Evolutionary conservation across 1,140 invertebrate species (phyloP).

Genomic region (Proctacanthus coquilletti): DNA sequence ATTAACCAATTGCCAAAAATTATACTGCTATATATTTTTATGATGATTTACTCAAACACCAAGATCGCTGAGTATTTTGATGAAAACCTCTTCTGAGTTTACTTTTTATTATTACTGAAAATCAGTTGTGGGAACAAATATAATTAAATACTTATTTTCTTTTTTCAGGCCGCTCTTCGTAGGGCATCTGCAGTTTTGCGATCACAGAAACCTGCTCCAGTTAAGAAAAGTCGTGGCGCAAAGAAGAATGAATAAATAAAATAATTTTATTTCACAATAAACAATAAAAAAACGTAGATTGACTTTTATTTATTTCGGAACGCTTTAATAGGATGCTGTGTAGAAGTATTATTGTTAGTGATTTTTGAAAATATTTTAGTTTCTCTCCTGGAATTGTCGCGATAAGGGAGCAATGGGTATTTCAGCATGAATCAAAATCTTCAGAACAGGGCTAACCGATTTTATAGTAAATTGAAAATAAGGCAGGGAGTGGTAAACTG

Average conservation of each 20-base stretch:
- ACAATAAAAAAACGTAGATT: neutral
- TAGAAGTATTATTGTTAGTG: too few species aligned
- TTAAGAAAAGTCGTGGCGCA: conserved; percentile 51
- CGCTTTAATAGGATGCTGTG: too few species aligned
- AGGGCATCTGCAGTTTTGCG: conserved; percentile 78
- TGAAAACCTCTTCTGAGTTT: conserved; percentile 18
- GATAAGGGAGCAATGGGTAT: too few species aligned
- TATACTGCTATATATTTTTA: neutral
- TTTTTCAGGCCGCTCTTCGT: conserved; percentile 61
- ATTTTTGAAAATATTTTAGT: too few species aligned
- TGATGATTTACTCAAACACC: conserved; percentile 19
- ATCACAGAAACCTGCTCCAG: conserved; percentile 68
- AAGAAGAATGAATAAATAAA: conserved; percentile 56
- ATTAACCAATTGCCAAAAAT: neutral
- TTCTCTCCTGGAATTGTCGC: too few species aligned
- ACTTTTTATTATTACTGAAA: neutral
- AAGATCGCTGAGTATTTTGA: conserved; percentile 31
- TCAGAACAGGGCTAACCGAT: too few species aligned
- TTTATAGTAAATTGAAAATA: too few species aligned
- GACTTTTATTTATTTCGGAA: too few species aligned
- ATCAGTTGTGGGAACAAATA: neutral
- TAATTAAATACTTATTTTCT: conserved; percentile 10
- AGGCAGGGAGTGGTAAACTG: too few species aligned
- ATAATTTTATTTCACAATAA: conserved; percentile 17
- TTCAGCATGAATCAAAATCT: too few species aligned